phyloP scores from a whole-genome alignment of 2,113 vertebrate genomes.

The Microcebus murinus region DNA sequence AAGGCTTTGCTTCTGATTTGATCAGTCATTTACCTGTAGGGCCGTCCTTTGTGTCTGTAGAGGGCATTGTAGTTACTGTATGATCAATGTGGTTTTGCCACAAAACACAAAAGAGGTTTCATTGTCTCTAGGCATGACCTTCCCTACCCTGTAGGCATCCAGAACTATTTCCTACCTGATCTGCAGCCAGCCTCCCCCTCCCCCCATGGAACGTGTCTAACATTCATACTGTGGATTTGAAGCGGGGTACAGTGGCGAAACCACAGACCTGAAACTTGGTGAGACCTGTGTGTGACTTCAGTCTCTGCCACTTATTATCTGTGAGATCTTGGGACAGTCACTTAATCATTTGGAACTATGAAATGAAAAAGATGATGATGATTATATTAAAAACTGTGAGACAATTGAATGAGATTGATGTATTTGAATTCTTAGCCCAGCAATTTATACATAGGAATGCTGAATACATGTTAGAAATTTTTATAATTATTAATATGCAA shows the following conservation, averaged over 20 bases:
- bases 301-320: not conserved
- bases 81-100: not conserved
- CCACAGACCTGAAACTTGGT: not conserved
- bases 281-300: not conserved
- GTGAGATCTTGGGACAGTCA: not conserved
- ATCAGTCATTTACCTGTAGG: not conserved
- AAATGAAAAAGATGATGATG: conserved; percentile 2
- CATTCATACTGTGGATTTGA: conserved; percentile 3
- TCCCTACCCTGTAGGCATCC: not conserved
- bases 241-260: not conserved
- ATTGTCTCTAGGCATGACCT: not conserved
- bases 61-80: not conserved
- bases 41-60: not conserved
- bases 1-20: not conserved
- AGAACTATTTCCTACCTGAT: not conserved
- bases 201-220: not conserved
- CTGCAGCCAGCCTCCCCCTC: not conserved
- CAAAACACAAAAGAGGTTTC: not conserved
- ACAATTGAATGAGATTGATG: not conserved
- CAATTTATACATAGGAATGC: conserved; percentile 11
- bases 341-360: conserved; percentile 1
- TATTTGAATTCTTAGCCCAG: conserved; percentile 21
- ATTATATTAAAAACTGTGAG: conserved; percentile 16
- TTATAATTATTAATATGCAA: conserved; percentile 37
- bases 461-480: not conserved